Base-by-base conservation (phyloP, 2,888 invertebrate species). In the Ernsta delagoae region DNA sequence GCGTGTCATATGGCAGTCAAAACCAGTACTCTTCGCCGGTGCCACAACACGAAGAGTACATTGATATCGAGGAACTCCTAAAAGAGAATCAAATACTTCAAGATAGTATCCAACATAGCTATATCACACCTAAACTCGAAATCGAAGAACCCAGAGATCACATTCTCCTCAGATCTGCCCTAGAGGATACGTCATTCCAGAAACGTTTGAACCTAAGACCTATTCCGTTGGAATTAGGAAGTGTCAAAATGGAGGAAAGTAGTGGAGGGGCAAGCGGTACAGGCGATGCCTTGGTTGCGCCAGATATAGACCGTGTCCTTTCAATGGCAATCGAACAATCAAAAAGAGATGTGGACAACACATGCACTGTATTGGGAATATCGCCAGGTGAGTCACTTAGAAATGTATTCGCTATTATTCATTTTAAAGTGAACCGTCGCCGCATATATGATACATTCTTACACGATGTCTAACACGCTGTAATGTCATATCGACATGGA, bases 261-360 rank as follows among this genome's bases (percentile, higher is more conserved):
- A 95, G 95, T 72, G 94, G 94, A 70, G 93, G 92, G 12, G 83
- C 80, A 16, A 48, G 67, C 57, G 68, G 68, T 83, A 89, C 91
- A 4, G 83, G 80, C 9, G 93, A 92, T 24, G 93, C 95, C 64
- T 87, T 96, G 60, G 95, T 95, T 63, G 95, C 96, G 63, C 96
- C 96, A 77, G 96, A 96, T 78, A 97, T 97, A 75, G 97, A 97
- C 84, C 96, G 97, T 12, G 97, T 97, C 45, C 94, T 97, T 65
- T 97, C 96, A 72, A 94, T 98, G 90, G 98, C 98, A 39, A 96
- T 98, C 78, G 97, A 98, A 83, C 97, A 98, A 85, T 96, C 97
- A 75, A 96, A 96, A 79, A 96, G 97, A 82, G 98, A 98, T 84
- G 97, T 98, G 64, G 96, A 97, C 85, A 96, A 95, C 82, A 97